Evolutionary conservation across 2,888 invertebrate species (phyloP), one percentile per base, ranked within the genome.

Genomic region (Elegia similella): DNA sequence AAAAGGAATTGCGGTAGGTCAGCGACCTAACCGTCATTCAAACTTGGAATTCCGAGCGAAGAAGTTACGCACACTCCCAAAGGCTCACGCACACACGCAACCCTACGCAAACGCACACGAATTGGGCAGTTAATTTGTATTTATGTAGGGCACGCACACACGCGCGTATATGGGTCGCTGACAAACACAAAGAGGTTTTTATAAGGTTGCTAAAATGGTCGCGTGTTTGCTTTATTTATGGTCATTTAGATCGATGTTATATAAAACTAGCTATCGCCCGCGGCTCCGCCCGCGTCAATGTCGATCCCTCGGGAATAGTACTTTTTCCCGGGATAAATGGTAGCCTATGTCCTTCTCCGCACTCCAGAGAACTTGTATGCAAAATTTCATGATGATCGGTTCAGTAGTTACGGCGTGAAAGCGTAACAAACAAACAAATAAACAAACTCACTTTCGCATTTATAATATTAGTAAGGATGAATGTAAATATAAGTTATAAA

Each of bases 21-120:
- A 86, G 86, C 81, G 84, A 89, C 88, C 88, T 83, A 80, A 82
- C 79, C 87, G 87, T 85, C 88, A 87, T 88, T 89, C 82, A 86
- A 89, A 88, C 83, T 89, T 89, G 85, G 83, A 88, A 88, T 85
- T 84, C 85, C 81, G 80, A 78, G 80, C 83, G 86, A 86, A 88
- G 88, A 84, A 86, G 79, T 69, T 76, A 82, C 87, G 78, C 85
- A 85, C 86, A 86, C 85, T 69, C 43, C 52, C n/a, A 16, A 23
- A 16, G 34, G 6, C 38, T 34, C 50, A 50, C 50, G 50, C 50
- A 50, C 34, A 50, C 50, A 10, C n/a, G 7, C 30, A n/a, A 13
- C 13, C 7, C 7, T 67, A 60, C 65, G 56, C 58, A 60, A 64
- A 82, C 84, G 82, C 84, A 82, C 82, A 86, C 84, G 60, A 72